phyloP scores from a whole-genome alignment of 2,113 vertebrate species.

The Trachemys scripta region DNA sequence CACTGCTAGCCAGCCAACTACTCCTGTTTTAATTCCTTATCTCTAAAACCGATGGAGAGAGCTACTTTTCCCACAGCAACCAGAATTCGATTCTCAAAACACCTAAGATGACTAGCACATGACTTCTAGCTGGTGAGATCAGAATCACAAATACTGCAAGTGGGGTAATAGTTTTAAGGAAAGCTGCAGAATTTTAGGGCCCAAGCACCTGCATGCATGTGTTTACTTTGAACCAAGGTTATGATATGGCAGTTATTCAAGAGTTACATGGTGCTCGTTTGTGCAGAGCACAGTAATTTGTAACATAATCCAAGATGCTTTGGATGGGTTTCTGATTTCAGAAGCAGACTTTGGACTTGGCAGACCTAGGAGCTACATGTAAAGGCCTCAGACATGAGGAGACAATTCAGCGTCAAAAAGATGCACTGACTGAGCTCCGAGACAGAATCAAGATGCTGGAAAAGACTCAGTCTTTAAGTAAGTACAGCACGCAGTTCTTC shows the following conservation, averaged over 20 bases:
- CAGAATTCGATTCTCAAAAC: neutral
- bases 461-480: conserved; percentile 57
- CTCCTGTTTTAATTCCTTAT: neutral
- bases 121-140: neutral
- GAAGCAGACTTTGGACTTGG: conserved; percentile 60
- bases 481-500: neutral
- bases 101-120: accelerated
- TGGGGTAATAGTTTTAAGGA: neutral
- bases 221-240: neutral
- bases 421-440: conserved; percentile 79
- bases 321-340: neutral
- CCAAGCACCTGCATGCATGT: neutral
- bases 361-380: conserved; percentile 71
- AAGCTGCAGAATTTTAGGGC: neutral
- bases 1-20: neutral
- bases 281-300: too few species aligned
- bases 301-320: neutral
- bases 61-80: neutral
- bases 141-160: neutral
- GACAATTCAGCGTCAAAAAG: conserved; percentile 77
- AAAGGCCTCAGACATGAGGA: conserved; percentile 81
- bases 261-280: neutral
- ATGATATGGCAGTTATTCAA: neutral
- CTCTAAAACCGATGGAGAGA: accelerated
- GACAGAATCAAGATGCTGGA: conserved; percentile 73